phyloP scores from a whole-genome alignment of 2,113 vertebrate species.

The Elaphurus davidianus region DNA sequence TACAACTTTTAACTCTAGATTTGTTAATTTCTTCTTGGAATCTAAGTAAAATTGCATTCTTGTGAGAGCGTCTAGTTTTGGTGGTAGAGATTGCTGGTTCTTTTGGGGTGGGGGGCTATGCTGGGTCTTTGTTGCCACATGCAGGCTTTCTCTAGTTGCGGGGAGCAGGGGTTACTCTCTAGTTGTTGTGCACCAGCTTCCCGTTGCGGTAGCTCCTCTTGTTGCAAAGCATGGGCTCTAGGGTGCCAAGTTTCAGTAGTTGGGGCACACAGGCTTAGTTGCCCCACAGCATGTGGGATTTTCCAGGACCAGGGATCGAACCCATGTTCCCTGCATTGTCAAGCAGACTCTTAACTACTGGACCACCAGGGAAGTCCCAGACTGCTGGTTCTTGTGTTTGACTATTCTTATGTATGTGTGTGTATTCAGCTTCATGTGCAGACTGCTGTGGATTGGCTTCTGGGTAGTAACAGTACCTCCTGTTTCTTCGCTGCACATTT shows the following conservation, averaged over 20 bases:
- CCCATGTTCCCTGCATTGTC: neutral
- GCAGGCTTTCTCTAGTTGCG: neutral
- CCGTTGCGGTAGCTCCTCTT: neutral
- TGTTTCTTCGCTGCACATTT: conserved; percentile 22
- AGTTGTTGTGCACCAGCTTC: neutral
- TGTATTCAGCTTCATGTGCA: neutral
- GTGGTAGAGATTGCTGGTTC: neutral
- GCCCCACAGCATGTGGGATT: neutral
- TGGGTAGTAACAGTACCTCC: neutral
- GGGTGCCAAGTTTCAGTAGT: neutral
- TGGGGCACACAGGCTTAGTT: neutral
- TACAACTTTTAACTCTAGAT: neutral
- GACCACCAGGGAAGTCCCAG: neutral
- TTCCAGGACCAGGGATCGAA: neutral
- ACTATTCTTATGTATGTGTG: neutral
- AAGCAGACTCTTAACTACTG: neutral
- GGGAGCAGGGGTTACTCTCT: neutral
- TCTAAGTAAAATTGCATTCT: neutral
- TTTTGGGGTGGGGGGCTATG: neutral
- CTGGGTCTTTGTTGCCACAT: neutral
- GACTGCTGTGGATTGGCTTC: neutral
- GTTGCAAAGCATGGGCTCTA: neutral
- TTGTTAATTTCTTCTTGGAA: neutral
- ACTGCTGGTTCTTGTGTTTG: neutral
- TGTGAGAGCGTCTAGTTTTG: neutral